These are phyloP conservation scores for Holocentrus rufus DNA, from an alignment of 2,797 vertebrate genomes.

Conservation along the genomic window DNA sequence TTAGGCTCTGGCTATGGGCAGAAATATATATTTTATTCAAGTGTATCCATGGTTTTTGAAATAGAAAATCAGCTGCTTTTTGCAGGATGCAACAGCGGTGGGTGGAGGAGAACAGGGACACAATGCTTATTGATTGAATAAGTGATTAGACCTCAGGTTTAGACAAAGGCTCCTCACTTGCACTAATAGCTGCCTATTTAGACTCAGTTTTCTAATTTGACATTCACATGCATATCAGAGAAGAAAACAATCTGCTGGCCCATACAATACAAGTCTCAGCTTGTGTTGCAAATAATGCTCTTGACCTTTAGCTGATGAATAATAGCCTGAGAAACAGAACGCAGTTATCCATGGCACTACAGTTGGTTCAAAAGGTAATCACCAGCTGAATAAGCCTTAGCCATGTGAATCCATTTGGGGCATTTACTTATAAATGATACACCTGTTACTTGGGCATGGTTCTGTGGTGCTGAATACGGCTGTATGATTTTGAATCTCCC, in stretches of 20 bases:
- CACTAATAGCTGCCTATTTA: slow-evolving; percentile 69
- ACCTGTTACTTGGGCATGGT: slow-evolving; percentile 46
- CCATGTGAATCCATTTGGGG: slow-evolving; percentile 51
- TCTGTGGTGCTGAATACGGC: slow-evolving; percentile 28
- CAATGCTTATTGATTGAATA: slow-evolving; percentile 76
- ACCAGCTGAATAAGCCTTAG: slow-evolving; percentile 64
- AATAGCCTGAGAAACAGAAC: slow-evolving; percentile 63
- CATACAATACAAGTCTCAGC: slow-evolving; percentile 55
- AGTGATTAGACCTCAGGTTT: slow-evolving; percentile 77
- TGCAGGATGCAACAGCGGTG: slow-evolving; percentile 22
- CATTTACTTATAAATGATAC: slow-evolving; percentile 60
- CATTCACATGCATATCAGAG: slow-evolving; percentile 74
- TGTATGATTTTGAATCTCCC: slow-evolving; percentile 47
- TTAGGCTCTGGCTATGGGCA: slow-evolving; percentile 45
- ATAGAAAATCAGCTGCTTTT: slow-evolving; percentile 68
- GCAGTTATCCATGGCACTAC: slow-evolving; percentile 64
- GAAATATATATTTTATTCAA: slow-evolving; percentile 58
- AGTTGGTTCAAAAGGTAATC: slow-evolving; percentile 70
- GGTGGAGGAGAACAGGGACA: slow-evolving; percentile 52
- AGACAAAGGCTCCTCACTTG: slow-evolving; percentile 64
- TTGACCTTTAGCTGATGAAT: slow-evolving; percentile 77
- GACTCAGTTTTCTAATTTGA: slow-evolving; percentile 67
- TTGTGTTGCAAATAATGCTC: slow-evolving; percentile 69
- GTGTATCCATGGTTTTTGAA: slow-evolving; percentile 66
- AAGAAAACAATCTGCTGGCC: slow-evolving; percentile 35